A percentile compares a stretch with the other conserved stretches of the same genome.
Conservation (phyloP, 2,113 vertebrate genomes). For the Pao palembangensis region DNA sequence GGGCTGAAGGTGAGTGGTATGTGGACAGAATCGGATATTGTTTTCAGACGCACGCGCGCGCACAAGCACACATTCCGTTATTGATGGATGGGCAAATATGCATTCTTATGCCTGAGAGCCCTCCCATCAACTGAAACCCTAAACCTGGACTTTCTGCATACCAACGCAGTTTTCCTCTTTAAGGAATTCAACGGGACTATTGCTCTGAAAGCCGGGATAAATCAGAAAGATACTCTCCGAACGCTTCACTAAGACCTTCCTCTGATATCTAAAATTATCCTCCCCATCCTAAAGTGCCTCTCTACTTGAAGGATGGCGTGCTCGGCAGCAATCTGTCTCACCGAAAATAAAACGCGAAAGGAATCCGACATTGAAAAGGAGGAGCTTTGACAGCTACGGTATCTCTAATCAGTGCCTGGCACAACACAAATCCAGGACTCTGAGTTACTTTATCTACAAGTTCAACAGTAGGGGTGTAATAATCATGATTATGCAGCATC, state of each 20-base stretch:
- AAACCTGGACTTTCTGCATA: conserved; percentile 68
- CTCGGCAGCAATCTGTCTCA: conserved; percentile 14
- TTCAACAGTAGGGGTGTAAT: conserved; percentile 56
- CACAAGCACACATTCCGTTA: conserved; percentile 60
- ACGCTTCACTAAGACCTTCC: conserved; percentile 22
- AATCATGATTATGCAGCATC: conserved; percentile 66
- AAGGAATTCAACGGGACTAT: conserved; percentile 54
- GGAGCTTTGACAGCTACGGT: not conserved
- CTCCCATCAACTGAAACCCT: conserved; percentile 66
- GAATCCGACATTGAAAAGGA: conserved; percentile 43
- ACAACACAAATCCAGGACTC: conserved; percentile 60
- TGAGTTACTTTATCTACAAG: conserved; percentile 60
- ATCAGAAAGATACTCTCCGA: conserved; percentile 51
- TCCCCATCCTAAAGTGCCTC: conserved; percentile 36
- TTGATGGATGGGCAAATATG: conserved; percentile 71
- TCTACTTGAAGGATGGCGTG: conserved; percentile 21
- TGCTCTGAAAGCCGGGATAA: conserved; percentile 38
- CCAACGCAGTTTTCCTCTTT: conserved; percentile 56
- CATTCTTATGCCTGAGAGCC: conserved; percentile 61
- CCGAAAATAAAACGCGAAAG: not conserved
- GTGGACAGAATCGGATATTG: conserved; percentile 68
- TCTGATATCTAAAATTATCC: conserved; percentile 43
- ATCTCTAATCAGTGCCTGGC: conserved; percentile 70
- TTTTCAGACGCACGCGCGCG: conserved; percentile 58
- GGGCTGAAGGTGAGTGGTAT: conserved; percentile 66